phyloP scores from a whole-genome alignment of 1,140 invertebrate genomes.

The Leptonema lineaticorne region DNA sequence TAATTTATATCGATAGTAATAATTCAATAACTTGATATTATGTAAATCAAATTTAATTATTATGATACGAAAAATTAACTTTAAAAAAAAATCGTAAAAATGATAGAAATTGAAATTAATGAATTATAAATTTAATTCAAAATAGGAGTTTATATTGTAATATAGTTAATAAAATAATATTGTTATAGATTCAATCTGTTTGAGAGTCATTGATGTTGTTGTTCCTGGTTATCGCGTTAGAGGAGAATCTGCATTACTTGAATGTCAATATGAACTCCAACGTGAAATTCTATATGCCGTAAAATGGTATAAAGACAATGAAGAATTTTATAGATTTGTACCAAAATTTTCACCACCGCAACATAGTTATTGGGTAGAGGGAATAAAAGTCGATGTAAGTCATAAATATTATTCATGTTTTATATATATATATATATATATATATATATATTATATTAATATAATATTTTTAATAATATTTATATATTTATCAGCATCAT shows the following conservation, averaged over 20 bases:
- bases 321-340: slow-evolving; percentile 82
- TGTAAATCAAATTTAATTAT: too few species aligned
- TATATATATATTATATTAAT: not conserved
- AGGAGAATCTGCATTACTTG: slow-evolving; percentile 68
- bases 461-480: not conserved
- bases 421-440: not conserved
- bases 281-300: slow-evolving; percentile 74
- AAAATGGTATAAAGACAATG: slow-evolving; percentile 87
- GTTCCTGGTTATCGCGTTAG: slow-evolving; percentile 72
- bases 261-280: slow-evolving; percentile 74
- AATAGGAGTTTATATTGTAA: too few species aligned
- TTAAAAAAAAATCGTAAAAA: too few species aligned
- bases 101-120: too few species aligned
- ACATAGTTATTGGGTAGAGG: slow-evolving; percentile 66
- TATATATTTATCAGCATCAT: slow-evolving; percentile 46
- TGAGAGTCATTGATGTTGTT: slow-evolving; percentile 65
- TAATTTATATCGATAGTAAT: too few species aligned
- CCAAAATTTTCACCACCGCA: slow-evolving; percentile 64
- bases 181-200: slow-evolving; percentile 53
- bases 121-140: too few species aligned
- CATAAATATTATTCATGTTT: not conserved
- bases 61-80: too few species aligned
- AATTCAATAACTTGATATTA: too few species aligned
- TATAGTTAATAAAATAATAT: too few species aligned
- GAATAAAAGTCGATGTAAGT: slow-evolving; percentile 76